Evolutionary conservation across 2,113 vertebrate genomes (phyloP).

Genomic region (cattle (Bos taurus)): ARS-UCD2.0 NC_037328.1:132218501-132219000

Average conservation of each 20-base stretch:
- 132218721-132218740: constrained; percentile 19
- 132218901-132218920: neutral
- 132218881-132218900: constrained; percentile 3
- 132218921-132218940: constrained; percentile 7
- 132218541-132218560: neutral
- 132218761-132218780: neutral
- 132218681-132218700: constrained; percentile 11
- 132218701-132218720: neutral
- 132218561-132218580: constrained; percentile 30
- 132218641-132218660: neutral
- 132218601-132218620: constrained; percentile 15
- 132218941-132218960: neutral
- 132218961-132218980: constrained; percentile 28
- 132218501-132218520: neutral
- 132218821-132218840: constrained; percentile 11
- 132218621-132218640: neutral
- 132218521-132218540: neutral
- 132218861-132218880: neutral
- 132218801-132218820: constrained; percentile 28
- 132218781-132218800: neutral
- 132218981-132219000: constrained; percentile 7
- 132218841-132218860: neutral
- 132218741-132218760: neutral
- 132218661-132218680: neutral
- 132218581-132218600: constrained; percentile 15